A percentile compares a stretch with the other conserved stretches of the same genome.
phyloP scores from a whole-genome alignment of 37 sponge, comb jelly and placozoan genomes.

The Eunapius fragilis region DNA sequence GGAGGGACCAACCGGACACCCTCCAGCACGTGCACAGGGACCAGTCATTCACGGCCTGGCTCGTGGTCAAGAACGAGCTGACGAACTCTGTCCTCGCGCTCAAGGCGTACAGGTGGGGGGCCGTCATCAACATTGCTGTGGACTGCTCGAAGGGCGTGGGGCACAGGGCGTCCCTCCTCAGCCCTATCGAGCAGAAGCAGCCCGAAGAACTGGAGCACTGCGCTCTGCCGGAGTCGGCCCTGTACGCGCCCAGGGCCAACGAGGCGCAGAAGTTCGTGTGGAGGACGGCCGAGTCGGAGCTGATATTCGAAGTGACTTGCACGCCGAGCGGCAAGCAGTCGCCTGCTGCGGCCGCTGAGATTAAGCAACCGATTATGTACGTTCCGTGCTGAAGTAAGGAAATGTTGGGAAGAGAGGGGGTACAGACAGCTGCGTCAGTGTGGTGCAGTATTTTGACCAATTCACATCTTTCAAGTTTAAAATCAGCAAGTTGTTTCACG shows the following conservation, averaged over 20 bases:
- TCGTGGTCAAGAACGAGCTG: constrained; percentile 80
- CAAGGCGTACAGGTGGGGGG: constrained; percentile 74
- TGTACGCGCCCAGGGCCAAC: constrained; percentile 79
- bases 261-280: constrained; percentile 94
- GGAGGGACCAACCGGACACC: constrained; percentile 86
- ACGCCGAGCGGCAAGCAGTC: constrained; percentile 50
- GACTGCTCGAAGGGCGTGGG: constrained; percentile 59
- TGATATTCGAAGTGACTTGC: constrained; percentile 79
- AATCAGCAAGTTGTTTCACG: background rate
- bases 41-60: constrained; percentile 82
- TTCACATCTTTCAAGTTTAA: background rate
- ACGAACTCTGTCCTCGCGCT: constrained; percentile 31
- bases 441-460: background rate
- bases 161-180: constrained; percentile 68
- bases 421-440: too few species aligned
- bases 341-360: constrained; percentile 1
- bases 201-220: constrained; percentile 58
- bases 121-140: constrained; percentile 83
- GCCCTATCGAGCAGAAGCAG: constrained; percentile 65
- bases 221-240: constrained; percentile 62
- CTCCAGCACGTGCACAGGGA: constrained; percentile 74
- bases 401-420: background rate
- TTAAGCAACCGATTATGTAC: constrained; percentile 28
- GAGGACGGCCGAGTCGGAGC: constrained; percentile 73
- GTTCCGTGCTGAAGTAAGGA: constrained; percentile 26